Percentiles rank a stretch among this genome's conserved stretches.
phyloP scores from a whole-genome alignment of 2,797 vertebrate species.

The Oryzias sinensis region DNA sequence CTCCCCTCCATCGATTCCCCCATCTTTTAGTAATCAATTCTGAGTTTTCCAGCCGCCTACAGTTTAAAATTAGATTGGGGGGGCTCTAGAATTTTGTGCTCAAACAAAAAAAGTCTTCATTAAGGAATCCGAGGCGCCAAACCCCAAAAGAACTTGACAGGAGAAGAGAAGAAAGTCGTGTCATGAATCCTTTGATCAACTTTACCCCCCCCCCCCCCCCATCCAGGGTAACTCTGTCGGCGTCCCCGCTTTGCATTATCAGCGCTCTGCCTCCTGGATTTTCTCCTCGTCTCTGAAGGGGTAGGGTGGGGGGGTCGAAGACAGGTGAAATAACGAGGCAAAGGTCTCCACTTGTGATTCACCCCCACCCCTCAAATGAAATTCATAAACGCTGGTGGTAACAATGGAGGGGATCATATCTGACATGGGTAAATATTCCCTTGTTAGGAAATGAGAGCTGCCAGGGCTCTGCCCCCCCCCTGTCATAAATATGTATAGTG shows the following conservation, averaged over 20 bases:
- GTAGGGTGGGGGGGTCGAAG: slow-evolving; percentile 8
- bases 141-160: slow-evolving; percentile 64
- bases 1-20: too few relatives aligned
- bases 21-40: slow-evolving; percentile 11
- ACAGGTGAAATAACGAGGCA: slow-evolving; percentile 13
- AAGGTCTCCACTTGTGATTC: slow-evolving; percentile 29
- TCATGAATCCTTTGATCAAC: slow-evolving; percentile 71
- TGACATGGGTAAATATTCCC: slow-evolving; percentile 53
- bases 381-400: slow-evolving; percentile 50
- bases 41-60: slow-evolving; percentile 6
- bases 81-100: neutral
- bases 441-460: slow-evolving; percentile 70
- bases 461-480: slow-evolving; percentile 10
- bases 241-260: slow-evolving; percentile 52
- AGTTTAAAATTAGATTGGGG: neutral
- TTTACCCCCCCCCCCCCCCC: slow-evolving; percentile 53
- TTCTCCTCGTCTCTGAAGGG: slow-evolving; percentile 16
- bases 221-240: slow-evolving; percentile 60
- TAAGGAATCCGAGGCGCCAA: slow-evolving; percentile 46
- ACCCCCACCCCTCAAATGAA: slow-evolving; percentile 40
- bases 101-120: slow-evolving; percentile 20
- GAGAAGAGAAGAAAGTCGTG: slow-evolving; percentile 33
- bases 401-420: slow-evolving; percentile 64
- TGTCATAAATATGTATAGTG: slow-evolving; percentile 74
- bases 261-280: slow-evolving; percentile 10